A percentile compares a stretch with the other conserved stretches of the same genome.
phyloP scores from a whole-genome alignment of 2,797 vertebrate species.

The Acanthiza pusilla region DNA sequence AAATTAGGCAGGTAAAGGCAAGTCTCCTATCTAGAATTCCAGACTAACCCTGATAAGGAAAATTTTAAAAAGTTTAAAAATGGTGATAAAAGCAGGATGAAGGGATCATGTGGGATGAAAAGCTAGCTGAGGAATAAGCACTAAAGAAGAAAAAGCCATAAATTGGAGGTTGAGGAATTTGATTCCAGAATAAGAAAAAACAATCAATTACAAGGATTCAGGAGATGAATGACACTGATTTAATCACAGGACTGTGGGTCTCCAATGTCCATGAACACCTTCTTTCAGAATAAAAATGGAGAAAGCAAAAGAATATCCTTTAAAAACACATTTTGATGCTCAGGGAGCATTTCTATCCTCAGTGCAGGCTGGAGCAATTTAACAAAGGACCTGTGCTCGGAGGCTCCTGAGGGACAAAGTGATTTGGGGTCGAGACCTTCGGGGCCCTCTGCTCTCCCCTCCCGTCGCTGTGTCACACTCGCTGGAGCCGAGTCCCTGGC shows the following conservation, averaged over 20 bases:
- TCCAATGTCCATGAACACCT: not conserved
- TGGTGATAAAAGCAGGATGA: not conserved
- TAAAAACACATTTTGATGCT: not conserved
- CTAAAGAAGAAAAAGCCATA: not conserved
- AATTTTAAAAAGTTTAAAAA: not conserved
- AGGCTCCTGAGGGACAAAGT: not conserved
- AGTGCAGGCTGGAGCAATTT: not conserved
- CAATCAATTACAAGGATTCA: not conserved
- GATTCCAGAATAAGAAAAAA: not conserved
- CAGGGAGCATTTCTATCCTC: not conserved
- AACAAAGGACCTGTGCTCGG: not conserved
- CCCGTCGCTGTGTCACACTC: fast-evolving
- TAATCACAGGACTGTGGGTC: not conserved
- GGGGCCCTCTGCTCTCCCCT: not conserved
- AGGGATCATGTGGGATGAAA: not conserved
- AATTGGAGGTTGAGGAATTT: not conserved
- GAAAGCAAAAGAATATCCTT: not conserved
- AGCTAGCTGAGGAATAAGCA: not conserved
- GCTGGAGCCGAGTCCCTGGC: fast-evolving
- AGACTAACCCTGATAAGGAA: not conserved
- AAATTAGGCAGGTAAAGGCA: not conserved
- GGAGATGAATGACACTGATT: not conserved
- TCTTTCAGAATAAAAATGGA: not conserved
- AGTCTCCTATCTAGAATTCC: not conserved
- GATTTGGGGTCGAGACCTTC: not conserved